Percentiles rank a stretch among this genome's conserved stretches.
Evolutionary conservation across 2,888 invertebrate species (phyloP).

Genomic region (Agonopterix arenella): DNA sequence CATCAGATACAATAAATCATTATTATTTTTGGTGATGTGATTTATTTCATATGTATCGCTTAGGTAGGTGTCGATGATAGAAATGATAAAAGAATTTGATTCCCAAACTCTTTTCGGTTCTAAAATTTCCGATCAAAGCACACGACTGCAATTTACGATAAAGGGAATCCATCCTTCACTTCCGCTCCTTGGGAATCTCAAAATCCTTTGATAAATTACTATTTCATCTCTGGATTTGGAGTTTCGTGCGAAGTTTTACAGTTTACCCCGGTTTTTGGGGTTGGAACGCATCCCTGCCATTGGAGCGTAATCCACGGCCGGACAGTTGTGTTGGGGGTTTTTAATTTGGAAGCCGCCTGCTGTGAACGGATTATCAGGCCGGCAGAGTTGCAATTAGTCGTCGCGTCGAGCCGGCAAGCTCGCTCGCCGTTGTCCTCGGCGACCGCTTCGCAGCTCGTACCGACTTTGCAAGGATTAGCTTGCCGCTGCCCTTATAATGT

Average conservation of each 20-base stretch:
- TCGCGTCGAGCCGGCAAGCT: slow-evolving; percentile 29
- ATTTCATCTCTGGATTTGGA: slow-evolving; percentile 68
- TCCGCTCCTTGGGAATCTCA: slow-evolving; percentile 54
- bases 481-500: slow-evolving; percentile 24
- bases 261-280: slow-evolving; percentile 38
- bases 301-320: slow-evolving; percentile 27
- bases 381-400: slow-evolving; percentile 63
- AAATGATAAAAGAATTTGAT: neutral
- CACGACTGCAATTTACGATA: slow-evolving; percentile 50
- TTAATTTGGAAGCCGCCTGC: slow-evolving; percentile 72
- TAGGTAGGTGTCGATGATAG: neutral
- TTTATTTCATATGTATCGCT: neutral
- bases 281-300: slow-evolving; percentile 6
- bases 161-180: slow-evolving; percentile 53
- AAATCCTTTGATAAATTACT: slow-evolving; percentile 76
- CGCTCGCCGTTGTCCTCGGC: slow-evolving; percentile 22
- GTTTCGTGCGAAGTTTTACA: slow-evolving; percentile 53
- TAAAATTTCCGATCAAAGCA: slow-evolving; percentile 35
- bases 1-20: slow-evolving; percentile 14
- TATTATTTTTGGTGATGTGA: slow-evolving; percentile 14
- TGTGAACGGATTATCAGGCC: slow-evolving; percentile 67
- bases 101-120: slow-evolving; percentile 7
- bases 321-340: slow-evolving; percentile 49
- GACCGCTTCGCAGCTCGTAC: slow-evolving; percentile 20
- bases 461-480: slow-evolving; percentile 43